Conservation (phyloP, 2,888 invertebrate species). For the Trichopria drosophilae region DNA sequence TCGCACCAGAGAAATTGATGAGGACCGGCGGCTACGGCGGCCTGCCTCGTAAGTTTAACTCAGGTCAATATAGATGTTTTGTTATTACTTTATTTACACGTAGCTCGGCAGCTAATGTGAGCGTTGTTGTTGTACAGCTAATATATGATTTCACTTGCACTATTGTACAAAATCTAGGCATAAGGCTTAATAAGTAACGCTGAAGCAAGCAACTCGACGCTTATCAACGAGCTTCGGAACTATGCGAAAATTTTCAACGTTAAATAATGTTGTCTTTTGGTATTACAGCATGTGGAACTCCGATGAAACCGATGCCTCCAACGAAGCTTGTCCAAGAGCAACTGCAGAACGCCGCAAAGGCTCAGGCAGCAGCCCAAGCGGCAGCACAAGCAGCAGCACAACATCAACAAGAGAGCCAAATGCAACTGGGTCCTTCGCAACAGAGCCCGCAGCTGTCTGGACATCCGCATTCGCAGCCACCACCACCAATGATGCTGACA, state of each 20-base stretch:
- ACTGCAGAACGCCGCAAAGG: conserved; percentile 55
- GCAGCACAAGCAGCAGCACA: conserved; percentile 52
- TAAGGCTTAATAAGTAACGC: no score
- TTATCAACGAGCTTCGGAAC: conserved; percentile 36
- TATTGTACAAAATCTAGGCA: no score
- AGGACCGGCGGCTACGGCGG: conserved; percentile 92
- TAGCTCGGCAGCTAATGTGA: conserved; percentile 48
- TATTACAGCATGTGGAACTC: conserved; percentile 63
- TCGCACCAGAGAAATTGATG: conserved; percentile 96
- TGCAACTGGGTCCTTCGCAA: conserved; percentile 55
- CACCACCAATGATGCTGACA: conserved; percentile 70
- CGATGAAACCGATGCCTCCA: conserved; percentile 76
- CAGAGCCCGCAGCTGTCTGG: conserved; percentile 52
- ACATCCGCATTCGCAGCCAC: conserved; percentile 49
- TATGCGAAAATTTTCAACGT: no score
- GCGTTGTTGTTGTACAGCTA: no score
- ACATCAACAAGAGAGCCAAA: conserved; percentile 55
- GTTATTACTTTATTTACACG: conserved; percentile 48
- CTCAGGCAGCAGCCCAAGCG: conserved; percentile 54
- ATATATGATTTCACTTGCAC: no score
- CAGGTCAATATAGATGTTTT: conserved; percentile 59
- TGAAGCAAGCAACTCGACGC: conserved; percentile 13
- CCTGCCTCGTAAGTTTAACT: conserved; percentile 72
- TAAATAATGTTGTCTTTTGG: conserved; percentile 31
- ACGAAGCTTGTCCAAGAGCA: conserved; percentile 71